Conservation (phyloP, 2,113 vertebrate genomes). For the Axis porcinus region DNA sequence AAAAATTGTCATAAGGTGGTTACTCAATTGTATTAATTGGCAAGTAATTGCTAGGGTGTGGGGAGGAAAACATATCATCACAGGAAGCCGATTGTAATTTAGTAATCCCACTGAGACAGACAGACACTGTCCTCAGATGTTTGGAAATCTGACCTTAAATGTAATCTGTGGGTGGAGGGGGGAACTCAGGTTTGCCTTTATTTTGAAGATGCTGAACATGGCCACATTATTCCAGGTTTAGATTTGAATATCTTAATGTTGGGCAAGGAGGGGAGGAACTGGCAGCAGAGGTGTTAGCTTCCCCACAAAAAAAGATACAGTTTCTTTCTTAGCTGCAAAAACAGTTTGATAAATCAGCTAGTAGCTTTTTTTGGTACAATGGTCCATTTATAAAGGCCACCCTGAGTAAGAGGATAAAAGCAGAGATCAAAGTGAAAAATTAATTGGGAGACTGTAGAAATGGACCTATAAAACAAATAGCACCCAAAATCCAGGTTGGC, state of each 20-base stretch:
- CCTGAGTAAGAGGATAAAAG: not conserved
- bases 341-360: not conserved
- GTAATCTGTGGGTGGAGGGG: not conserved
- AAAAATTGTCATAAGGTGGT: not conserved
- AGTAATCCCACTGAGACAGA: not conserved
- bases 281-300: not conserved
- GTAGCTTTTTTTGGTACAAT: not conserved
- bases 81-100: not conserved
- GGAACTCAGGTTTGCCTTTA: not conserved
- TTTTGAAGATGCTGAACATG: not conserved
- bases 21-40: slow-evolving; percentile 42
- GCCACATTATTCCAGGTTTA: not conserved
- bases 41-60: slow-evolving; percentile 41
- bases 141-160: slow-evolving; percentile 14
- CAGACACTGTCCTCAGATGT: not conserved
- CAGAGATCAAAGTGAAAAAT: not conserved
- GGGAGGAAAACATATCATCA: not conserved
- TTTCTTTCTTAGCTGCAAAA: not conserved
- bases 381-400: not conserved
- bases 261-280: not conserved
- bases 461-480: not conserved
- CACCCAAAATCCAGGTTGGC: not conserved
- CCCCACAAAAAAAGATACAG: not conserved
- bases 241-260: not conserved
- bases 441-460: not conserved